Base-by-base conservation (phyloP, 1,140 invertebrate genomes). In the Liolophura sinensis region DNA sequence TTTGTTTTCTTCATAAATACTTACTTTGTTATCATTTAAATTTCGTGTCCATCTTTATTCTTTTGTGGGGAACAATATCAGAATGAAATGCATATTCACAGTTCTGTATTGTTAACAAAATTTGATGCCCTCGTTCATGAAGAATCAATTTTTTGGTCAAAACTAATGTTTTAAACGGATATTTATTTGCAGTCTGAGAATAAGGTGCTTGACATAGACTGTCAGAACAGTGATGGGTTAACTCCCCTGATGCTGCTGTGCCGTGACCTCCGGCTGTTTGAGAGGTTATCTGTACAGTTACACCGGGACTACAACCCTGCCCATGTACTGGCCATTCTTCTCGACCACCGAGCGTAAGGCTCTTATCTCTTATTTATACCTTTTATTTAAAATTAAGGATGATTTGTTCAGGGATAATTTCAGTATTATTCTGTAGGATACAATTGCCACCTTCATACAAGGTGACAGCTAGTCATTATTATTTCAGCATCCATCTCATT, bases 171-270 rank as follows among this genome's bases (percentile, higher is more conserved):
- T 61, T 16, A 31, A 4, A 47, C n/a, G 6, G 1, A 6, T n/a
- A 55, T 61, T 46, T 55, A 46, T 40, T 74, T 76, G 11, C 63
- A 78, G 78, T 64, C 51, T 63, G 74, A 80, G 48, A 73, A 70
- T 24, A 77, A 74, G 54, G 71, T 72, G 1, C 57, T 76, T 15
- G 75, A 81, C 63, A 75, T 83, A 40, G 79, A 83, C 66, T 82
- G 78, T 60, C 71, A 75, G 65, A 84, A 82, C 68, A 65, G 73
- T 14, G 82, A 84, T 50, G 81, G 80, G 3, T 66, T 80, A 25
- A 82, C 79, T 9, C 79, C 82, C 0, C 56, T 84, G 25, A 67
- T 82, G 62, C 70, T 84, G 49, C 77, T 73, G n/a, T 69, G 76
- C 0, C 62, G 80, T 31, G 81, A 82, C 60, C 72, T 79, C 31